A percentile compares a stretch with the other conserved stretches of the same genome.
Evolutionary conservation across 2,888 invertebrate species (phyloP).

Genomic region (Philaethria dido): DNA sequence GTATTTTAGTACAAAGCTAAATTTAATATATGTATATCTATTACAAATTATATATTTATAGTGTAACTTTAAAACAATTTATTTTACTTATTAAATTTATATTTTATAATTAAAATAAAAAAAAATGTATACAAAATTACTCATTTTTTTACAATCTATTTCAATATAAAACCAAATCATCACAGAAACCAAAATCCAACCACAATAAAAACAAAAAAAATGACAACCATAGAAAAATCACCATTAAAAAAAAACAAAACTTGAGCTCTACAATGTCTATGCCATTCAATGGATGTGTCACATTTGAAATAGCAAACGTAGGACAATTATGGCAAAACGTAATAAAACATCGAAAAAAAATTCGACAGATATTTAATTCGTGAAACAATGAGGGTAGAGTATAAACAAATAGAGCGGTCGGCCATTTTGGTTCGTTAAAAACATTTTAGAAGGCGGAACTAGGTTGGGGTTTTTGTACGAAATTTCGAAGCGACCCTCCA

Average conservation of each 20-base stretch:
- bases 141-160: too few relatives aligned
- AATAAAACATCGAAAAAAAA: constrained; percentile 5
- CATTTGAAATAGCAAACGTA: not conserved
- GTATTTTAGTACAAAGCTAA: too few relatives aligned
- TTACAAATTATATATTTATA: too few relatives aligned
- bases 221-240: not conserved
- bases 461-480: constrained; percentile 80
- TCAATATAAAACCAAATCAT: too few relatives aligned
- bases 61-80: too few relatives aligned
- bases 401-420: constrained; percentile 74
- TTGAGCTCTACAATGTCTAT: not conserved
- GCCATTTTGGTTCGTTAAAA: constrained; percentile 80
- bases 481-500: constrained; percentile 78
- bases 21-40: too few relatives aligned
- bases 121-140: too few relatives aligned
- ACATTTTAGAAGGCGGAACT: constrained; percentile 83
- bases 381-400: constrained; percentile 51
- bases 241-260: constrained; percentile 4
- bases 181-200: too few relatives aligned
- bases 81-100: too few relatives aligned
- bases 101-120: too few relatives aligned
- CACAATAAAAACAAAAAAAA: too few relatives aligned
- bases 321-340: not conserved
- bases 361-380: constrained; percentile 36
- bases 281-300: not conserved